Evolutionary conservation across 1,140 invertebrate species (phyloP).

Genomic region (Aphidius gifuensis): DNA sequence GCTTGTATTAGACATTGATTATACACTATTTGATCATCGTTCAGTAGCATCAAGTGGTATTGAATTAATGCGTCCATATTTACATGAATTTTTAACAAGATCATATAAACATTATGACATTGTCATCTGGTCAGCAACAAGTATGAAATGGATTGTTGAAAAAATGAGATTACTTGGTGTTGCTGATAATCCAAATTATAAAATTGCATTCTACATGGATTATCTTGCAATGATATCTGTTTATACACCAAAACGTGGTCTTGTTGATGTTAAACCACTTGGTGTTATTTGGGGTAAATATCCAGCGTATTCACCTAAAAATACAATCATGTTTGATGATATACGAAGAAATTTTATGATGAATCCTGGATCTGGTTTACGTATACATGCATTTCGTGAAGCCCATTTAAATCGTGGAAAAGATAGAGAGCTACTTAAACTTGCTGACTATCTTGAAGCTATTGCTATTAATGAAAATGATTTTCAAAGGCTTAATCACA

Average conservation of each 20-base stretch:
- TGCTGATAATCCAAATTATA: constrained; percentile 77
- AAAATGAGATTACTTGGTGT: constrained; percentile 95
- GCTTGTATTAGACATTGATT: constrained; percentile 94
- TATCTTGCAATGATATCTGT: constrained; percentile 93
- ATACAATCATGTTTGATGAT: constrained; percentile 98
- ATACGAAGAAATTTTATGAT: constrained; percentile 96
- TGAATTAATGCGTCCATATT: constrained; percentile 91
- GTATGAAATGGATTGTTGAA: constrained; percentile 97
- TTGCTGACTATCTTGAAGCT: constrained; percentile 81
- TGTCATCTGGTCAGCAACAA: constrained; percentile 92
- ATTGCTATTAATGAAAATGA: constrained; percentile 78
- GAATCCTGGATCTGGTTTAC: constrained; percentile 92
- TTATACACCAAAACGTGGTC: constrained; percentile 83
- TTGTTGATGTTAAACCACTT: constrained; percentile 90
- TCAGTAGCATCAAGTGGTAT: constrained; percentile 83
- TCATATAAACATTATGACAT: constrained; percentile 88
- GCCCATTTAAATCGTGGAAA: constrained; percentile 83
- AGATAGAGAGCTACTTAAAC: constrained; percentile 80
- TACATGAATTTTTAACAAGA: constrained; percentile 92
- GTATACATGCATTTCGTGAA: constrained; percentile 85
- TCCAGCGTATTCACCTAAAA: constrained; percentile 79
- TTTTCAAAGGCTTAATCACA: constrained; percentile 82
- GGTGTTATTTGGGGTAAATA: constrained; percentile 97
- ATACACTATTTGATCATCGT: constrained; percentile 93
- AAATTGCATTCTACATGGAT: constrained; percentile 90